Conservation (phyloP, 2,888 invertebrate genomes). For the Eledona agricola region DNA sequence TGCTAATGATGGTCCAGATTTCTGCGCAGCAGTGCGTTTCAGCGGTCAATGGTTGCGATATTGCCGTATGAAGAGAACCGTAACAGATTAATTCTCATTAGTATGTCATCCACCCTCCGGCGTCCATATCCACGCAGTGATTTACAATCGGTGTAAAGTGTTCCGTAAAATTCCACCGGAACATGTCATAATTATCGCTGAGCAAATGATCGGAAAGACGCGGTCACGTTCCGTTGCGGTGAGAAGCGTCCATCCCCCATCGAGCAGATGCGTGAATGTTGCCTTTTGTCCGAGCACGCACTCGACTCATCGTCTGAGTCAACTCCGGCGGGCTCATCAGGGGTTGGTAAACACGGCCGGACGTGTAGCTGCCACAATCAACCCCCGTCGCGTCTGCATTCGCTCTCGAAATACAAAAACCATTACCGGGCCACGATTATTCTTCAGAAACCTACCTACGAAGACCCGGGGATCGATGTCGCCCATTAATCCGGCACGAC, state of each 20-base stretch:
- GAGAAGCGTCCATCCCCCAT: constrained; percentile 15
- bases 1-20: too few species aligned
- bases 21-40: too few species aligned
- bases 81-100: too few species aligned
- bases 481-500: constrained; percentile 30
- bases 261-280: constrained; percentile 50
- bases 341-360: constrained; percentile 57
- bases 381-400: constrained; percentile 41
- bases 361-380: constrained; percentile 56
- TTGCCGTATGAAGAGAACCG: too few species aligned
- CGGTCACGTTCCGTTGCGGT: constrained; percentile 1
- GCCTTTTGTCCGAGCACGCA: constrained; percentile 60
- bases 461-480: constrained; percentile 34
- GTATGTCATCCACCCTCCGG: too few species aligned
- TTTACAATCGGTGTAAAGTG: constrained; percentile 4
- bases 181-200: constrained; percentile 16
- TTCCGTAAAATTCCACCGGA: constrained; percentile 1
- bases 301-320: constrained; percentile 59
- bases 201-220: constrained; percentile 5
- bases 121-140: too few species aligned
- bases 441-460: constrained; percentile 33
- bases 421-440: constrained; percentile 35
- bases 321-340: constrained; percentile 58
- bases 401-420: constrained; percentile 37
- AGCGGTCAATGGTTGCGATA: too few species aligned